A percentile compares a stretch with the other conserved stretches of the same genome.
phyloP scores from a whole-genome alignment of 30 jellyfish, hydroid and myxozoan species.

The Nemopilema nomurai region DNA sequence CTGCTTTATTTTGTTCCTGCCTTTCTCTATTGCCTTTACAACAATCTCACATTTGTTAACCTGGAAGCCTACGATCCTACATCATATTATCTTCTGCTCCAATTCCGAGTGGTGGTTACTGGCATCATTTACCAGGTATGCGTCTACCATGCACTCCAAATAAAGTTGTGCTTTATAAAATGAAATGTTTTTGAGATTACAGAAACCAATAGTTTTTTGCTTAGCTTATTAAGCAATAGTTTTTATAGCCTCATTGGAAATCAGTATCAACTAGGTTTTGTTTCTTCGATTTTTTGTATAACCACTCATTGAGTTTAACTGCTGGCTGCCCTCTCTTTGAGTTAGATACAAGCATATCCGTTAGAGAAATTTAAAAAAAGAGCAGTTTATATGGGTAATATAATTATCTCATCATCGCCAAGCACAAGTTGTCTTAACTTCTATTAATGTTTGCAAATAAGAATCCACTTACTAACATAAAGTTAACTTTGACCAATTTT shows the following conservation, averaged over 20 bases:
- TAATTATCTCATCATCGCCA: too few species aligned
- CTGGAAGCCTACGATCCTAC: conserved; percentile 96
- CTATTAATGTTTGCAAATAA: background rate
- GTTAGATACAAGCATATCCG: too few species aligned
- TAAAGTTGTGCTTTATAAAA: too few species aligned
- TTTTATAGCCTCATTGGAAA: too few species aligned
- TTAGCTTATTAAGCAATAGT: too few species aligned
- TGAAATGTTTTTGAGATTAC: background rate
- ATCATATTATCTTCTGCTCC: conserved; percentile 87
- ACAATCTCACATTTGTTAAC: conserved; percentile 92
- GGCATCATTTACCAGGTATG: conserved; percentile 96
- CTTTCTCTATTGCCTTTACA: conserved; percentile 85
- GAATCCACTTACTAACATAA: background rate
- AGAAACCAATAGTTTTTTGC: background rate
- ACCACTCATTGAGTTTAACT: too few species aligned
- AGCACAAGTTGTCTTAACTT: background rate
- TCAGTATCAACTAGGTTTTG: too few species aligned
- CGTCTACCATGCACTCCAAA: background rate
- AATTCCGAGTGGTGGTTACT: conserved; percentile 94
- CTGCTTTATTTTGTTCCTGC: conserved; percentile 91
- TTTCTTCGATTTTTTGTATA: too few species aligned
- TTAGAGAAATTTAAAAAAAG: too few species aligned
- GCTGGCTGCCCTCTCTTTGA: too few species aligned
- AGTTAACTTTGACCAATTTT: background rate
- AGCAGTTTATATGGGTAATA: too few species aligned